Evolutionary conservation across 2,113 vertebrate species (phyloP).

Genomic region (Daubentonia madagascariensis): DNA sequence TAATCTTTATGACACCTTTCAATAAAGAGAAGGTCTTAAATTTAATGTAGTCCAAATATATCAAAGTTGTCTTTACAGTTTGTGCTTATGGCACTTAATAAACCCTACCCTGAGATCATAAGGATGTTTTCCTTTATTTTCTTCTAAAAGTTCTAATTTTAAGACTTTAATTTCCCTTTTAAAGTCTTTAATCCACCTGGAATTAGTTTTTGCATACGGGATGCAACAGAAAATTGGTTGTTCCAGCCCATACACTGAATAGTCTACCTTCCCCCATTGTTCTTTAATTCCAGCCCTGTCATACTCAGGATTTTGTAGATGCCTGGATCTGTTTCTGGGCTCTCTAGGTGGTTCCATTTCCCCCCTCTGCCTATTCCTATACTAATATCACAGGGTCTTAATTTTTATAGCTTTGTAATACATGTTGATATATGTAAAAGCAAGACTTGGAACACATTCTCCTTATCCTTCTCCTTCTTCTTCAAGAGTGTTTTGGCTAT

Average conservation of each 20-base stretch:
- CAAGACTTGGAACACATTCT: background rate
- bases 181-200: background rate
- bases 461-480: too few species aligned
- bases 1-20: background rate
- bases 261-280: background rate
- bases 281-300: background rate
- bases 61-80: background rate
- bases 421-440: background rate
- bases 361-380: background rate
- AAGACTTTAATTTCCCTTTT: background rate
- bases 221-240: background rate
- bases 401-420: slow-evolving; percentile 7
- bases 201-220: background rate
- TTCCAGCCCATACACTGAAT: background rate
- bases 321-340: background rate
- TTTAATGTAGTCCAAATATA: background rate
- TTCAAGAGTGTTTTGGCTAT: background rate
- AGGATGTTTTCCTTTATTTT: slow-evolving; percentile 1
- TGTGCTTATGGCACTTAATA: background rate
- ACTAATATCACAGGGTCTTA: background rate
- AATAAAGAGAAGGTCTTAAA: background rate
- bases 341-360: background rate
- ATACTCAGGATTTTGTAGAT: background rate
- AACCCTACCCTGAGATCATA: background rate
- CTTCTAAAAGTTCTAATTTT: background rate